Conservation (phyloP, 2,888 invertebrate species). For the Drosophila hamatofila region DNA sequence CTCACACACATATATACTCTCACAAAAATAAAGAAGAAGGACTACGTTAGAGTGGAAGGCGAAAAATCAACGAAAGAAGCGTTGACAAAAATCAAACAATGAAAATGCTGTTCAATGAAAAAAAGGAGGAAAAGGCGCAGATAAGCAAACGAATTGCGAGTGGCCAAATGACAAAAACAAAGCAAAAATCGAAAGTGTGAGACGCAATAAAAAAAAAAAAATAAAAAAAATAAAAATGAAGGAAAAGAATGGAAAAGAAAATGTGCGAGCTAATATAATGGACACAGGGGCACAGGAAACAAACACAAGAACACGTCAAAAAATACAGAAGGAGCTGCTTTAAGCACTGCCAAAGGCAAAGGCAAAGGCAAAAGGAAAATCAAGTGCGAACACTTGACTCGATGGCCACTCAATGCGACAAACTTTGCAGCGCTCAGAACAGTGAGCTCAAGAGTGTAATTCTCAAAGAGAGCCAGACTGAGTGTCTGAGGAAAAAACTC, state of each 20-base stretch:
- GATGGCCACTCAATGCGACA: slow-evolving; percentile 67
- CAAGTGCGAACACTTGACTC: slow-evolving; percentile 72
- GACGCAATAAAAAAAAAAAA: slow-evolving; percentile 59
- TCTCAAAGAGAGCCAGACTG: slow-evolving; percentile 1
- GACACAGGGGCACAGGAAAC: slow-evolving; percentile 40
- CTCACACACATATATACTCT: slow-evolving; percentile 1
- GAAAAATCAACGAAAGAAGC: slow-evolving; percentile 45
- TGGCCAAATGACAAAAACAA: slow-evolving; percentile 60
- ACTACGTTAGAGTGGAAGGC: not conserved
- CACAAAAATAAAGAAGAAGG: not conserved
- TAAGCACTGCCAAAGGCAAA: slow-evolving; percentile 15
- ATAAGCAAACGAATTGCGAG: slow-evolving; percentile 60
- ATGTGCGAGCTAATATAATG: slow-evolving; percentile 66
- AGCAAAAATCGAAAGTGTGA: slow-evolving; percentile 48
- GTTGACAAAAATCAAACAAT: slow-evolving; percentile 79
- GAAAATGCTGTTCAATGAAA: slow-evolving; percentile 72
- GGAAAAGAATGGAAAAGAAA: slow-evolving; percentile 32
- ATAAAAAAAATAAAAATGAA: slow-evolving; percentile 50
- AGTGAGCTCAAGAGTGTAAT: too few relatives aligned
- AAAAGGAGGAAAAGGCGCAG: slow-evolving; percentile 36
- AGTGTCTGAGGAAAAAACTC: not conserved
- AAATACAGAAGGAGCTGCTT: slow-evolving; percentile 15
- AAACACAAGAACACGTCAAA: slow-evolving; percentile 21
- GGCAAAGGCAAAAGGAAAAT: slow-evolving; percentile 44
- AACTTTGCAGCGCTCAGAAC: slow-evolving; percentile 37